Percentiles rank a stretch among this genome's conserved stretches.
phyloP scores from a whole-genome alignment of 2,797 vertebrate genomes.

The Clarias fuscus region DNA sequence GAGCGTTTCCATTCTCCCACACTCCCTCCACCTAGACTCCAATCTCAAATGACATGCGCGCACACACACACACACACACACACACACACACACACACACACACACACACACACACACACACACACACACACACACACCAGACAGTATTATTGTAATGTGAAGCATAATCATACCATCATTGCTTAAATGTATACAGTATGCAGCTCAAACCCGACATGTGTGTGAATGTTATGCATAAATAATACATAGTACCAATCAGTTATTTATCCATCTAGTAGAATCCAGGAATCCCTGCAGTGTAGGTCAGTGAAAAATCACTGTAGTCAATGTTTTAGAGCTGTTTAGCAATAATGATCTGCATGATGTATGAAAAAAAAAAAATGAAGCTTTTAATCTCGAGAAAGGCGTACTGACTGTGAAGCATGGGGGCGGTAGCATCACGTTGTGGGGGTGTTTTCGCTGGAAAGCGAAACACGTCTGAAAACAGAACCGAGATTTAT shows the following conservation, averaged over 20 bases:
- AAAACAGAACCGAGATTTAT: neutral
- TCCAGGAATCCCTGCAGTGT: neutral
- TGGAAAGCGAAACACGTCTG: neutral
- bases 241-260: neutral
- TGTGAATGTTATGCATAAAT: neutral
- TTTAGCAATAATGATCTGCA: neutral
- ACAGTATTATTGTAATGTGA: slow-evolving; percentile 16
- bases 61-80: slow-evolving; percentile 44
- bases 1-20: slow-evolving; percentile 60
- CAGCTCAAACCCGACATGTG: neutral
- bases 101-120: slow-evolving; percentile 34
- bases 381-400: neutral
- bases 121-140: slow-evolving; percentile 21
- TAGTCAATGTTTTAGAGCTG: neutral
- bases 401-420: neutral
- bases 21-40: slow-evolving; percentile 51
- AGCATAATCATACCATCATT: slow-evolving; percentile 10
- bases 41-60: slow-evolving; percentile 56
- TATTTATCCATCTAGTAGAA: neutral
- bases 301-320: neutral
- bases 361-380: neutral
- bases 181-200: slow-evolving; percentile 5
- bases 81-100: slow-evolving; percentile 33
- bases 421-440: neutral
- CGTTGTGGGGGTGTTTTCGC: neutral